These are phyloP conservation scores for Eumaeus atala DNA, from an alignment of 1,140 invertebrate species.

Conservation along the genomic window DNA sequence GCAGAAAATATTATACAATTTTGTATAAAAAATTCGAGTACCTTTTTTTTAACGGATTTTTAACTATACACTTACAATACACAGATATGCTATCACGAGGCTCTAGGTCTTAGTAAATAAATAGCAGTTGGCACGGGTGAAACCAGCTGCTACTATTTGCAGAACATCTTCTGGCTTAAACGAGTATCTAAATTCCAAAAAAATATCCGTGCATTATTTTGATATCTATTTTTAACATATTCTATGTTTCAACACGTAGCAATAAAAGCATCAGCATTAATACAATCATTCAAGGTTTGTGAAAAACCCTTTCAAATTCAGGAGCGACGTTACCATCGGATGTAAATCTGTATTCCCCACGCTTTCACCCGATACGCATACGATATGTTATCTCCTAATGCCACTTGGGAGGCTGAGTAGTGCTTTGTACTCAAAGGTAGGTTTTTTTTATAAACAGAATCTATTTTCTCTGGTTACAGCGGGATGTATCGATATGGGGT, in stretches of 20 bases:
- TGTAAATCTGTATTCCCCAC: slow-evolving; percentile 67
- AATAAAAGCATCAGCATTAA: slow-evolving; percentile 17
- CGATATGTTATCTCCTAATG: slow-evolving; percentile 65
- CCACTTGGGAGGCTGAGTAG: slow-evolving; percentile 60
- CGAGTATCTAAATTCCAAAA: too few species aligned
- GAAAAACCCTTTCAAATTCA: slow-evolving; percentile 67
- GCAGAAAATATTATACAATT: too few species aligned
- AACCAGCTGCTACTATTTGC: too few species aligned
- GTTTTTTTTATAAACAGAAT: slow-evolving; percentile 64
- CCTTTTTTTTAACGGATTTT: too few species aligned
- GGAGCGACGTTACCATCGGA: slow-evolving; percentile 42
- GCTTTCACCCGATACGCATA: slow-evolving; percentile 65
- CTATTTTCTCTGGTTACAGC: slow-evolving; percentile 43
- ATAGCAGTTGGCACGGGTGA: too few species aligned
- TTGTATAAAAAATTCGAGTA: too few species aligned
- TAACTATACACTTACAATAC: too few species aligned
- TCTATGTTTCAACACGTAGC: slow-evolving; percentile 8
- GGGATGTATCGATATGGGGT: slow-evolving; percentile 33
- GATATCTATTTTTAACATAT: too few species aligned
- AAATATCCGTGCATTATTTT: too few species aligned
- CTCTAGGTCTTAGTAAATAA: too few species aligned
- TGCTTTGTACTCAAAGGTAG: slow-evolving; percentile 66
- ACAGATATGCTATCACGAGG: too few species aligned
- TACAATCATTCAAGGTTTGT: slow-evolving; percentile 15
- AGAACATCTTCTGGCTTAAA: too few species aligned